Evolutionary conservation across 2,888 invertebrate genomes (phyloP), one percentile per base, ranked within the genome.

Genomic region (Candidula unifasciata): DNA sequence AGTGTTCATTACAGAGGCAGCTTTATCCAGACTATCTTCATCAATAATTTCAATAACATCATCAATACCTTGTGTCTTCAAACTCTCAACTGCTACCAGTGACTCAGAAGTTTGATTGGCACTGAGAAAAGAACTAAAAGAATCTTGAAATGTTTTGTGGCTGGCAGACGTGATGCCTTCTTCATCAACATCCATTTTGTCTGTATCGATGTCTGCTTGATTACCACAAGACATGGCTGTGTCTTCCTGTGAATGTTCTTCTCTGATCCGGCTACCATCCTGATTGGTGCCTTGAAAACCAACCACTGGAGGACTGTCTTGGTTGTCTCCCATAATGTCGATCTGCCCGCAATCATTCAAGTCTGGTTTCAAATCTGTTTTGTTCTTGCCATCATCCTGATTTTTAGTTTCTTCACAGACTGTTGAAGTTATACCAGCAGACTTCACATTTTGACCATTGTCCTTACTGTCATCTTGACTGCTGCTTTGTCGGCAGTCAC

Each of bases 161-260:
- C n/a, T 44, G 76, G 54, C 54, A 54, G 54, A 76, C 21, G 8
- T 54, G 3, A 35, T 37, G n/a, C 37, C 69, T n/a, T 74, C 82
- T 0, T 52, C 74, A 54, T 64, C 73, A 21, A 79, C 80, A 35
- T 66, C 74, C 79, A 71, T 80, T 33, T 35, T 57, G 35, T 73
- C 80, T 30, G 68, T 37, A 1, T 80, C 76, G 5, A 44, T 44
- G 44, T 76, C 69, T 18, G 44, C 76, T 13, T 77, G 77, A 44
- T 81, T 68, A 16, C 68, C 73, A 71, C 68, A 68, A 3, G 80
- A 64, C 37, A 52, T 30, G 13, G 30, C 80, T 13, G 44, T 24
- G 24, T 66, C 80, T 30, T 80, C 69, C 44, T 80, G 52, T 10
- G 52, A 80, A 37, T n/a, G 52, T 27, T 68, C 68, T 30, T 44